These are phyloP conservation scores for Drepanosiphum platanoidis DNA, from an alignment of 2,888 invertebrate species.

Conservation along the genomic window DNA sequence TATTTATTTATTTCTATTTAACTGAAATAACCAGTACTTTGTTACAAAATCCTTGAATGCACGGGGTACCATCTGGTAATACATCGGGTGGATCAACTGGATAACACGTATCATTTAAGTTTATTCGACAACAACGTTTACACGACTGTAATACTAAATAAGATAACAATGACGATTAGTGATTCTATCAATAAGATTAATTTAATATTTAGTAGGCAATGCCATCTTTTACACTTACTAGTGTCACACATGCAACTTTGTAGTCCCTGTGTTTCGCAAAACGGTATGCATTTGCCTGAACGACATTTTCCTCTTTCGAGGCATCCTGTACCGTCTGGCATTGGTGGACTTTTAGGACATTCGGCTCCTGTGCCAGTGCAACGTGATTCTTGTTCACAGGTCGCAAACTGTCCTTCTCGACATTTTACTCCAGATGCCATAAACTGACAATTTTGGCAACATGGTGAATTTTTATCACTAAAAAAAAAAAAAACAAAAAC, in stretches of 20 bases:
- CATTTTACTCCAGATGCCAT: conserved; percentile 86
- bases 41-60: conserved; percentile 96
- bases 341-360: conserved; percentile 87
- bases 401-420: conserved; percentile 88
- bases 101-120: conserved; percentile 89
- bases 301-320: conserved; percentile 91
- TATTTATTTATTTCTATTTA: background rate
- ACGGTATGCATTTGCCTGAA: conserved; percentile 91
- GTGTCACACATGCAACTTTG: conserved; percentile 97
- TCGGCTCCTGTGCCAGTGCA: conserved; percentile 85
- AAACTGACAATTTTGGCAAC: conserved; percentile 90
- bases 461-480: conserved; percentile 96
- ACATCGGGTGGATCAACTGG: conserved; percentile 90
- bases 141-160: conserved; percentile 92
- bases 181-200: too few relatives aligned
- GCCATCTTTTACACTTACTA: conserved; percentile 71
- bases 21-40: conserved; percentile 72
- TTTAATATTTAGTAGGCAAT: too few relatives aligned
- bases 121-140: conserved; percentile 91
- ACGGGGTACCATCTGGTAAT: conserved; percentile 92
- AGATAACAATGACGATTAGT: conserved; percentile 63
- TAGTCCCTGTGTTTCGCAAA: conserved; percentile 91
- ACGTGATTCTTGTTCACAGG: conserved; percentile 91
- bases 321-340: conserved; percentile 87
- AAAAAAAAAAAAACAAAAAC: conserved; percentile 63